Percentiles rank a stretch among this genome's conserved stretches.
Conservation (phyloP, 2,888 invertebrate species). For the Actias luna region DNA sequence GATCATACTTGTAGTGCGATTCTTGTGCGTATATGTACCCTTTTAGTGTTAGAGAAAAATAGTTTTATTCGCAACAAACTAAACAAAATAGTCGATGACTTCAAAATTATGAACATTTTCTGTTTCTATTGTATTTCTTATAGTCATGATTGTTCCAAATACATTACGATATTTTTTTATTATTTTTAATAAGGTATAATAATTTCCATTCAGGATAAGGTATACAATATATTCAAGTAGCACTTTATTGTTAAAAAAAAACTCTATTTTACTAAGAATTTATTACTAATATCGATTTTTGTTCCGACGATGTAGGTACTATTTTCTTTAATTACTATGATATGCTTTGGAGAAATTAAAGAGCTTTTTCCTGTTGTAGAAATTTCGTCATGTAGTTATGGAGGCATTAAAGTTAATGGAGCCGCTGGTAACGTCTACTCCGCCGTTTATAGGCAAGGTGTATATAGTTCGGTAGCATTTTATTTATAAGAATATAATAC, state of each 20-base stretch:
- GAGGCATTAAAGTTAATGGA: conserved; percentile 73
- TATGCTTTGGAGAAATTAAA: conserved; percentile 48
- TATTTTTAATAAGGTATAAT: too few relatives aligned
- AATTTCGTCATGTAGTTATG: conserved; percentile 71
- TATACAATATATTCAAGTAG: too few relatives aligned
- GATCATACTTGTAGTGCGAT: neutral
- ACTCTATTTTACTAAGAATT: neutral
- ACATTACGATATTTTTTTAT: too few relatives aligned
- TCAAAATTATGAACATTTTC: too few relatives aligned
- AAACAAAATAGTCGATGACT: too few relatives aligned
- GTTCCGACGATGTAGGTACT: conserved; percentile 3
- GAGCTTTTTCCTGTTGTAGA: conserved; percentile 69
- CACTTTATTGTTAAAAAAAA: too few relatives aligned
- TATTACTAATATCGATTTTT: neutral
- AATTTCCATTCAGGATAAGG: too few relatives aligned
- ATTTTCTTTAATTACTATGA: conserved; percentile 13
- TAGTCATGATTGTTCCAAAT: too few relatives aligned
- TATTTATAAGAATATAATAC: conserved; percentile 36
- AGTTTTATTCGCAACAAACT: too few relatives aligned
- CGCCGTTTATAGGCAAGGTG: conserved; percentile 56
- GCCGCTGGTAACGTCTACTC: conserved; percentile 52
- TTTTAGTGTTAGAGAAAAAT: too few relatives aligned
- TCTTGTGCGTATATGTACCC: neutral
- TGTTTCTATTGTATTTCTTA: too few relatives aligned
- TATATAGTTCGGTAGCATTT: conserved; percentile 48